Evolutionary conservation across 2,888 invertebrate genomes (phyloP).

Genomic region (Acanthococcus lagerstroemiae): DNA sequence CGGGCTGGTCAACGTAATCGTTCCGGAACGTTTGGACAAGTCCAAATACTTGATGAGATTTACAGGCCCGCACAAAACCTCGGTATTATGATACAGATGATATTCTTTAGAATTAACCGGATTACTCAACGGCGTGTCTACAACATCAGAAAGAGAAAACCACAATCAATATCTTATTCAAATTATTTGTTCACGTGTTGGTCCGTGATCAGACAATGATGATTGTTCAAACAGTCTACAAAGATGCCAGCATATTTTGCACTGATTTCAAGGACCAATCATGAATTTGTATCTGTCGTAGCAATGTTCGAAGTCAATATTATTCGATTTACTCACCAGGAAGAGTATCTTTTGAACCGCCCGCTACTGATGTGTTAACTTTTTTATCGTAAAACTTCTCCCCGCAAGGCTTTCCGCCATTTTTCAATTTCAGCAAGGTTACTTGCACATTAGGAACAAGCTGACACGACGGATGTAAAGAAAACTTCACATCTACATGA

Average conservation of each 20-base stretch:
- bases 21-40: slow-evolving; percentile 72
- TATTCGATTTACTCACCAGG: no score
- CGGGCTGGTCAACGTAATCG: slow-evolving; percentile 76
- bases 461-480: slow-evolving; percentile 64
- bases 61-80: slow-evolving; percentile 81
- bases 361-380: slow-evolving; percentile 1
- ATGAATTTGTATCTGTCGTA: no score
- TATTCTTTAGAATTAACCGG: slow-evolving; percentile 72
- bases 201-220: no score
- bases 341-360: no score
- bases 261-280: no score
- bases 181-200: no score
- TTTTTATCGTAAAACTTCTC: neutral
- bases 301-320: no score
- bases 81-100: slow-evolving; percentile 75
- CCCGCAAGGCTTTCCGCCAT: slow-evolving; percentile 26
- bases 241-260: no score
- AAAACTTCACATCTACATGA: slow-evolving; percentile 83
- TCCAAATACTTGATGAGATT: slow-evolving; percentile 72
- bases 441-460: slow-evolving; percentile 71
- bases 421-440: slow-evolving; percentile 43
- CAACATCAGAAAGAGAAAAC: neutral
- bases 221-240: no score
- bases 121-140: no score
- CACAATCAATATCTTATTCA: neutral